phyloP scores from a whole-genome alignment of 2,113 vertebrate genomes.

The Prunella himalayana region DNA sequence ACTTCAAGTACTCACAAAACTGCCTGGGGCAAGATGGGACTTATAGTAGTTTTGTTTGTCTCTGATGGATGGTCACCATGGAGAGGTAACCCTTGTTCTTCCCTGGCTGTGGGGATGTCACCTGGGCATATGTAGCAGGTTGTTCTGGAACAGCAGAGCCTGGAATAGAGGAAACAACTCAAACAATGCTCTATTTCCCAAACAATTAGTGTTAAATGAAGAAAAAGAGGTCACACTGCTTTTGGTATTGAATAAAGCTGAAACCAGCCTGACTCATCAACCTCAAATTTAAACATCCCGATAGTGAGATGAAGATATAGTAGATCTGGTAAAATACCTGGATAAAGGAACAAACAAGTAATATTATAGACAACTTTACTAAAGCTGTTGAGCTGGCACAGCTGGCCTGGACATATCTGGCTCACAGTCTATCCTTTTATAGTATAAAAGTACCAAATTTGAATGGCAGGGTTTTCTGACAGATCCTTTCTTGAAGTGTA shows the following conservation, averaged over 20 bases:
- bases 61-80: no score
- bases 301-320: neutral
- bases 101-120: neutral
- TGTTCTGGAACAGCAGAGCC: neutral
- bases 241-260: neutral
- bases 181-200: neutral
- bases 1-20: accelerated
- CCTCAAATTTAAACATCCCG: neutral
- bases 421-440: neutral
- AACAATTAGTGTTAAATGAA: neutral
- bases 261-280: neutral
- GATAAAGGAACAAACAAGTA: neutral
- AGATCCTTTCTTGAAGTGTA: neutral
- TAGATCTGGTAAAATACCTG: neutral
- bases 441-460: neutral
- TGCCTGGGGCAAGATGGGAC: accelerated
- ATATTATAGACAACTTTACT: neutral
- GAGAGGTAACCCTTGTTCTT: accelerated
- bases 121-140: no score
- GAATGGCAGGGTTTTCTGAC: neutral
- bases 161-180: neutral
- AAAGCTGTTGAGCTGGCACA: neutral
- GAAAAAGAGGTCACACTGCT: neutral
- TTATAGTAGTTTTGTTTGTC: accelerated
- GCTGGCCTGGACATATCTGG: neutral